Evolutionary conservation across 2,113 vertebrate species (phyloP), one percentile per base, ranked within the genome.

Genomic region (Ranitomeya variabilis): DNA sequence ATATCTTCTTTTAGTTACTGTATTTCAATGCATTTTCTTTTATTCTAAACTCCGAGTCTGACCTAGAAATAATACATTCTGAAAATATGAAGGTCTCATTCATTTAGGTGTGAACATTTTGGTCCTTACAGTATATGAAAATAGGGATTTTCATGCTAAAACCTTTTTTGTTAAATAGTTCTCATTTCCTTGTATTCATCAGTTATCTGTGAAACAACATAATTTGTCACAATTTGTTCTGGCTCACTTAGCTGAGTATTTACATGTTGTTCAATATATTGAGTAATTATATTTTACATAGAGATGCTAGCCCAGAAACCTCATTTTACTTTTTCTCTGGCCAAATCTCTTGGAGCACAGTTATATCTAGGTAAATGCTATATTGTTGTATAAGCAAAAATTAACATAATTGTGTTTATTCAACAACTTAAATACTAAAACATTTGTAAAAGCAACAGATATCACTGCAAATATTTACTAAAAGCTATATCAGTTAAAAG

Each of bases 221-320:
- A 31, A 80, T 80, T 80, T 80, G 52, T 69, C 77, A 80, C 60
- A 87, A 67, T 87, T 79, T 86, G 73, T 78, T 87, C 37, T 87
- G 74, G 60, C 62, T 78, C 86, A 87, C 26, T 80, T 67, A 87
- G 26, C 55, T 57, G 52, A 37, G 59, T 87, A 80, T 87, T 87
- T 62, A 87, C 62, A 80, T 71, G n/a, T 69, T 81, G 54, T 87
- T 87, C 77, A 87, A 81, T 87, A 87, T 69, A 73, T 45, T n/a
- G 79, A 21, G 76, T 80, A 67, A 80, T 80, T 81, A 79, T 80
- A 57, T 80, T 87, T 80, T 71, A 71, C 78, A 81, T 81, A 59
- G 51, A 69, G 57, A 80, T 16, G n/a, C 51, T 78, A 78, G 71
- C 73, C 31, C 71, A 86, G 85, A 77, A 78, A 76, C 26, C 54